A percentile compares a stretch with the other conserved stretches of the same genome.
phyloP scores from a whole-genome alignment of 2,113 vertebrate species.

The Calypte anna region DNA sequence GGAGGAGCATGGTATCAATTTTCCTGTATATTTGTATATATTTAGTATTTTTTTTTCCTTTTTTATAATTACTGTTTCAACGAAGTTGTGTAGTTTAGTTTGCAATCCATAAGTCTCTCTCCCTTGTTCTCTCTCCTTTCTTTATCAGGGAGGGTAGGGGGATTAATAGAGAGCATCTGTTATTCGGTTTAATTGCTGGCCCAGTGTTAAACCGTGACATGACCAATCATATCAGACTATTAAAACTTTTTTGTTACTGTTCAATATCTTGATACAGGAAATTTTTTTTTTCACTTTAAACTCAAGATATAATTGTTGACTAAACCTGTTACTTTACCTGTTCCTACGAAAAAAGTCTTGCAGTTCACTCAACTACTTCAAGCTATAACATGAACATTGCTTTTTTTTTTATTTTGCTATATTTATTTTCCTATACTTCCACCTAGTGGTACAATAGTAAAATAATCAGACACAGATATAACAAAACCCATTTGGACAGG shows the following conservation, averaged over 20 bases:
- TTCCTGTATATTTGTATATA: too few relatives aligned
- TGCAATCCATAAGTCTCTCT: too few relatives aligned
- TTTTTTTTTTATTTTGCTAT: neutral
- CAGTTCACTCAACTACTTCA: neutral
- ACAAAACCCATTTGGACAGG: neutral
- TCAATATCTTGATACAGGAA: neutral
- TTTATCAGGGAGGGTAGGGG: too few relatives aligned
- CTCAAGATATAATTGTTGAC: neutral
- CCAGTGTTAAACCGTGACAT: too few relatives aligned
- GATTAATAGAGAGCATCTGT: too few relatives aligned
- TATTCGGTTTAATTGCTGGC: too few relatives aligned
- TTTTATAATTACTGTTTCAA: too few relatives aligned
- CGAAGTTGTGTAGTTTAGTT: too few relatives aligned
- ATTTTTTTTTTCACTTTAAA: neutral
- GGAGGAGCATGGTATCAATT: too few relatives aligned
- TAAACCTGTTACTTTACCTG: fast-evolving
- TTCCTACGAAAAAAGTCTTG: neutral
- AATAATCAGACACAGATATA: neutral
- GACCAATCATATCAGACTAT: neutral
- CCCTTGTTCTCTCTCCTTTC: too few relatives aligned
- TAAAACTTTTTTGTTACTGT: neutral
- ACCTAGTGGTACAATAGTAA: constrained; percentile 24
- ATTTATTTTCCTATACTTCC: constrained; percentile 6
- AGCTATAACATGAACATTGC: fast-evolving
- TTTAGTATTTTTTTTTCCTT: too few relatives aligned